Evolutionary conservation across 2,797 vertebrate species (phyloP).

Genomic region (Furcifer pardalis): DNA sequence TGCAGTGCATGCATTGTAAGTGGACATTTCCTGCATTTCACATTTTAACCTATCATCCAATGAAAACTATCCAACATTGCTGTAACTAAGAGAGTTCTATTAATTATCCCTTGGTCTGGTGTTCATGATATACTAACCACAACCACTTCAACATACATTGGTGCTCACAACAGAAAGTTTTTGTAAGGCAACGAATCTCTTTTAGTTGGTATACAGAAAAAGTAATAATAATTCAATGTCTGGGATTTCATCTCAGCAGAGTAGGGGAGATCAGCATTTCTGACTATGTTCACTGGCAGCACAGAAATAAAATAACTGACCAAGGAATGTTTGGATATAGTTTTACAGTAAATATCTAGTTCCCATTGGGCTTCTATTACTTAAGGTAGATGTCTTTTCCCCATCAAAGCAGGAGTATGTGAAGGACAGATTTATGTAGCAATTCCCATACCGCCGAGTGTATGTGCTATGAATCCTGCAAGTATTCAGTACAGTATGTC

Average conservation of each 20-base stretch:
- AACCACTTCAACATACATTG: background rate
- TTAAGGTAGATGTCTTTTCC: constrained; percentile 40
- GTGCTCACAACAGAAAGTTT: background rate
- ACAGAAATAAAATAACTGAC: constrained; percentile 45
- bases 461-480: constrained; percentile 46
- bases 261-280: constrained; percentile 26
- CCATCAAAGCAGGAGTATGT: constrained; percentile 24
- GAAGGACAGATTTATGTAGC: constrained; percentile 40
- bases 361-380: constrained; percentile 52
- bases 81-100: background rate
- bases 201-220: background rate
- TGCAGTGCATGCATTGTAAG: too few relatives aligned
- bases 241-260: constrained; percentile 1
- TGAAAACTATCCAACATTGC: too few relatives aligned
- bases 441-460: constrained; percentile 42
- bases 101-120: background rate
- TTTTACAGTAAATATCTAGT: constrained; percentile 5
- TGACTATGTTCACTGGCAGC: background rate
- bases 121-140: background rate
- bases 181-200: background rate
- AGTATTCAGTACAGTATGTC: constrained; percentile 49
- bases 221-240: background rate
- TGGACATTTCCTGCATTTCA: too few relatives aligned
- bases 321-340: constrained; percentile 52
- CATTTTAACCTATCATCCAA: too few relatives aligned